phyloP scores from a whole-genome alignment of 2,888 invertebrate species.

The Mesorhabditis belari region DNA sequence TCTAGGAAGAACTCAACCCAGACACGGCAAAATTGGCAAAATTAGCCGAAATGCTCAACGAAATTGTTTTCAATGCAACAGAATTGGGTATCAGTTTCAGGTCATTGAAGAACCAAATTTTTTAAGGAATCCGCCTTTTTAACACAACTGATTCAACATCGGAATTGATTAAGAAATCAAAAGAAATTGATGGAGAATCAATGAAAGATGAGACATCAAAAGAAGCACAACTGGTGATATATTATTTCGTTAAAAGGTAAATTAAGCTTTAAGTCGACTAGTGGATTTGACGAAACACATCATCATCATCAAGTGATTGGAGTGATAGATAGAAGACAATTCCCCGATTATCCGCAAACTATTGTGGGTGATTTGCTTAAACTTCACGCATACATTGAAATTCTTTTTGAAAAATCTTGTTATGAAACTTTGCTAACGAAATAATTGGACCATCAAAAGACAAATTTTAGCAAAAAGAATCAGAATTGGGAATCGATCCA shows the following conservation, averaged over 20 bases:
- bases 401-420: no score
- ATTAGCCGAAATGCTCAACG: conserved; percentile 36
- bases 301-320: neutral
- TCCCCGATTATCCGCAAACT: no score
- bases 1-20: conserved; percentile 43
- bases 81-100: no score
- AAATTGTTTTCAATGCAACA: conserved; percentile 26
- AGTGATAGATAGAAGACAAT: no score
- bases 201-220: no score
- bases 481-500: neutral
- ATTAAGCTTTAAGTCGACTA: neutral
- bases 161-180: neutral
- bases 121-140: neutral
- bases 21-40: conserved; percentile 31
- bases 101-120: neutral
- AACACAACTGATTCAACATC: neutral
- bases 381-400: no score
- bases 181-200: no score
- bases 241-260: neutral
- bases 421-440: no score
- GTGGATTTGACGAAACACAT: neutral
- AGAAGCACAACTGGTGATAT: no score
- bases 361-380: no score
- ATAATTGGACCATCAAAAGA: no score
- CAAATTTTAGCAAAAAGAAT: no score